A percentile compares a stretch with the other conserved stretches of the same genome.
These are phyloP conservation scores for Drosophila varians DNA, from an alignment of 1,140 invertebrate genomes.

Conservation along the genomic window DNA sequence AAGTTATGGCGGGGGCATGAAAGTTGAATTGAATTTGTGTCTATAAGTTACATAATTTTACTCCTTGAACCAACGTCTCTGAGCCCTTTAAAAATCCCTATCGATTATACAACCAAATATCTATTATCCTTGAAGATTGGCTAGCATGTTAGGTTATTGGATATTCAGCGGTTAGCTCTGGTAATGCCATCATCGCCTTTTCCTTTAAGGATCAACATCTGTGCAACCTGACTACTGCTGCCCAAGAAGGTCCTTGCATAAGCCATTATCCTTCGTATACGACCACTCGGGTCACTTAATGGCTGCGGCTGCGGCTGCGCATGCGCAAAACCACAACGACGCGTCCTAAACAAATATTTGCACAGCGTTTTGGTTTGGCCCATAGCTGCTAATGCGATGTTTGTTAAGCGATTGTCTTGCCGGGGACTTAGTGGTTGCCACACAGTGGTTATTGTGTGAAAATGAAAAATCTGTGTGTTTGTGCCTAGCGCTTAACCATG, in stretches of 20 bases:
- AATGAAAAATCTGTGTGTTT: constrained; percentile 53
- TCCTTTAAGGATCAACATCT: constrained; percentile 12
- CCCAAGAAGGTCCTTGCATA: constrained; percentile 41
- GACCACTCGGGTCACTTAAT: constrained; percentile 22
- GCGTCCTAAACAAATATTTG: constrained; percentile 73
- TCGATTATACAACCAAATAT: not conserved
- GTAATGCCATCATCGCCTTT: constrained; percentile 27
- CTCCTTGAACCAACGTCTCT: too few relatives aligned
- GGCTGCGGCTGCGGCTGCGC: too few relatives aligned
- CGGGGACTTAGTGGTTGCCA: constrained; percentile 56
- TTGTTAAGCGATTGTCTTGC: constrained; percentile 58
- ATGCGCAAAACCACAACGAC: constrained; percentile 57
- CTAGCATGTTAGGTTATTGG: constrained; percentile 27
- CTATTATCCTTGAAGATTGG: constrained; percentile 27
- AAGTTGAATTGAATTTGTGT: not conserved
- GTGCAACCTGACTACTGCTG: constrained; percentile 27
- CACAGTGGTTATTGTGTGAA: constrained; percentile 70
- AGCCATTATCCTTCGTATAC: constrained; percentile 54
- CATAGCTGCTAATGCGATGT: constrained; percentile 42
- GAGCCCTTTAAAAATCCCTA: not conserved
- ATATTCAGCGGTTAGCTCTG: constrained; percentile 30
- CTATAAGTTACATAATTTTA: too few relatives aligned
- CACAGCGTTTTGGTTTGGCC: constrained; percentile 31
- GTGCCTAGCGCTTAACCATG: constrained; percentile 56
- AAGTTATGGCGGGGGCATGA: constrained; percentile 1